These are phyloP conservation scores for Peromyscus maniculatus DNA, from an alignment of 2,113 vertebrate genomes.

Conservation along the genomic window DNA sequence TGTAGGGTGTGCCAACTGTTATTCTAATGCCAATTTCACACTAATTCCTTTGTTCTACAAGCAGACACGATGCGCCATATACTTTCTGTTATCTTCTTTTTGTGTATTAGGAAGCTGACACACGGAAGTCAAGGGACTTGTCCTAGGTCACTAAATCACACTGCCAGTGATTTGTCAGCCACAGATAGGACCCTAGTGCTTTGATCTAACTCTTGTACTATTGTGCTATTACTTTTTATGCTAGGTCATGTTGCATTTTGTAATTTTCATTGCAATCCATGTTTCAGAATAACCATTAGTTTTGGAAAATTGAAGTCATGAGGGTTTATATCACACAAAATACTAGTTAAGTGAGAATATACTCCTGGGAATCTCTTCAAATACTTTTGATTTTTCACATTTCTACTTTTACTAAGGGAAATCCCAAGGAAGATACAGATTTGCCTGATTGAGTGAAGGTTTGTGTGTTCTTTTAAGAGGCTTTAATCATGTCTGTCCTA, in stretches of 20 bases:
- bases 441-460: background rate
- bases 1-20: background rate
- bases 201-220: background rate
- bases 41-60: background rate
- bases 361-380: background rate
- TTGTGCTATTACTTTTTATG: background rate
- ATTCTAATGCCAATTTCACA: background rate
- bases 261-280: background rate
- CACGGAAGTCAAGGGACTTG: background rate
- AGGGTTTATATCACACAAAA: background rate
- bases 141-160: background rate
- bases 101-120: background rate
- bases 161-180: background rate
- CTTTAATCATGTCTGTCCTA: background rate
- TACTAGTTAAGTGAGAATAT: background rate
- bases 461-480: background rate
- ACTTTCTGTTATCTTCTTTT: background rate
- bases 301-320: background rate
- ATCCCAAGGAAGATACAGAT: background rate
- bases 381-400: background rate
- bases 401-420: conserved; percentile 41
- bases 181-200: background rate
- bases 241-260: background rate
- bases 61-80: background rate
- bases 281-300: background rate